Base-by-base conservation (phyloP, 1,140 invertebrate species). In the Brachionus sp. region DNA sequence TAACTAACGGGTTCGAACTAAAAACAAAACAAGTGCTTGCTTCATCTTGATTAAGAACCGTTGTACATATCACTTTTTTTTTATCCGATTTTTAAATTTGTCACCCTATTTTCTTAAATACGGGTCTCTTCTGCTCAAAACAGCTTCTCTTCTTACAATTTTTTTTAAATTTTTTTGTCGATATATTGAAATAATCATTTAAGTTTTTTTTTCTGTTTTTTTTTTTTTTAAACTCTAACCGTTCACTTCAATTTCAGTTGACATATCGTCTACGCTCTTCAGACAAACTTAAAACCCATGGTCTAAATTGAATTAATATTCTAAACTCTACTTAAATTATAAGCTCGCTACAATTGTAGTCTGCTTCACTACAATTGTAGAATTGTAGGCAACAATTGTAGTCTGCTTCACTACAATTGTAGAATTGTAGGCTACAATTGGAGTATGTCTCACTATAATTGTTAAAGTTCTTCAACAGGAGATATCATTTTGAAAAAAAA, bases 141-240 rank as follows among this genome's bases (percentile, higher is more conserved):
- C 62, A 66, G 62, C 62, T 66, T 66, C 62, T 66, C 62, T 66
- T 66, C 62, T 66, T 66, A 66, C 62, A 66, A 66, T 66, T 66
- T 33, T 19, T 66, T 62, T 5, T 9, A 35, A 10, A 25, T 66
- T 66, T 29, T n/a, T n/a, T n/a, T n/a, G n/a, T n/a, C n/a, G n/a
- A n/a, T n/a, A n/a, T n/a, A n/a, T n/a, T n/a, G n/a, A n/a, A n/a
- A n/a, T n/a, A n/a, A n/a, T n/a, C n/a, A n/a, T n/a, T n/a, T n/a
- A n/a, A n/a, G n/a, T 66, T 66, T 66, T 62, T 62, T 62, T 62
- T 25, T n/a, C n/a, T n/a, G n/a, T n/a, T n/a, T n/a, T n/a, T n/a
- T n/a, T n/a, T n/a, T n/a, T n/a, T n/a, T n/a, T n/a, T n/a, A n/a
- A n/a, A n/a, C n/a, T n/a, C n/a, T n/a, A n/a, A n/a, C n/a, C n/a